Evolutionary conservation across 2,888 invertebrate genomes (phyloP).

Genomic region (Melangyna quadrimaculata): DNA sequence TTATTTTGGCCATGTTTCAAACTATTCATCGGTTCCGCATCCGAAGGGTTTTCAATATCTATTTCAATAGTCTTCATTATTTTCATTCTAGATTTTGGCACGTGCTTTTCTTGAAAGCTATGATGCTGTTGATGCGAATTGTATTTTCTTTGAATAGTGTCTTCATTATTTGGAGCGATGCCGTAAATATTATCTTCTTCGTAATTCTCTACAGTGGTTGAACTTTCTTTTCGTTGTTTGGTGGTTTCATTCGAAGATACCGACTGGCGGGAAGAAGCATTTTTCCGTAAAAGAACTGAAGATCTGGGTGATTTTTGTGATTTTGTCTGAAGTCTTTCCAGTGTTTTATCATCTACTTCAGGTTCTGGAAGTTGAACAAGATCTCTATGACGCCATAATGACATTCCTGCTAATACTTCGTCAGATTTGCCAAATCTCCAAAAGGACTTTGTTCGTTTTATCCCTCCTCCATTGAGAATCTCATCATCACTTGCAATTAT

Average conservation of each 20-base stretch:
- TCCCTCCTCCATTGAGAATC: constrained; percentile 82
- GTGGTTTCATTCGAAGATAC: constrained; percentile 76
- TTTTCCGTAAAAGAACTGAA: constrained; percentile 19
- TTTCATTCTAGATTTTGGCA: constrained; percentile 79
- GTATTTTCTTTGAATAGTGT: constrained; percentile 18
- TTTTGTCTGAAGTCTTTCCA: constrained; percentile 67
- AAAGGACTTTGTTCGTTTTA: constrained; percentile 92
- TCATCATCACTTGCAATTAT: constrained; percentile 79
- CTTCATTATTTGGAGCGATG: constrained; percentile 64
- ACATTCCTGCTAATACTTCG: constrained; percentile 92
- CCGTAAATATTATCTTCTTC: constrained; percentile 79
- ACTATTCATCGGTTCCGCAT: constrained; percentile 76
- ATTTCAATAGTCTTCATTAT: constrained; percentile 80
- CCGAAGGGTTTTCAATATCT: constrained; percentile 78
- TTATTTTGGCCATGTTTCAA: constrained; percentile 75
- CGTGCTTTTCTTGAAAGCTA: constrained; percentile 73
- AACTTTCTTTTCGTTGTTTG: constrained; percentile 77
- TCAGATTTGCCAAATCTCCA: constrained; percentile 91
- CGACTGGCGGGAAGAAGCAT: constrained; percentile 75
- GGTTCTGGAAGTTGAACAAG: constrained; percentile 83
- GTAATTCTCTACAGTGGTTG: constrained; percentile 77
- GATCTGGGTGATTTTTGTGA: constrained; percentile 46
- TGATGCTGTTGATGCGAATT: constrained; percentile 13
- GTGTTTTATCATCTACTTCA: constrained; percentile 73
- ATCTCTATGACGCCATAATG: constrained; percentile 92